phyloP scores from a whole-genome alignment of 2,888 invertebrate genomes.

The Nymphalis polychloros region DNA sequence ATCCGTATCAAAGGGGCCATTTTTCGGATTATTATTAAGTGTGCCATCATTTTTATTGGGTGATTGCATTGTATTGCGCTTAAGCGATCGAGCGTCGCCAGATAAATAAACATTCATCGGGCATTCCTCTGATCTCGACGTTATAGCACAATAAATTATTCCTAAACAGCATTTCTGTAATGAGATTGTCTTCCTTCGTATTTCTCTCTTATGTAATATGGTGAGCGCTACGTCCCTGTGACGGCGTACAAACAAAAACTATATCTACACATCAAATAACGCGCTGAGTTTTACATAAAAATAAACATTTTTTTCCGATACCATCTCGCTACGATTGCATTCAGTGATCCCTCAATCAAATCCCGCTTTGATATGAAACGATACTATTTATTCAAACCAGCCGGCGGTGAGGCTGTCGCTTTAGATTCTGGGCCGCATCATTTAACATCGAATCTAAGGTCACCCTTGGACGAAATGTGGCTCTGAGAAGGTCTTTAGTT shows the following conservation, averaged over 20 bases:
- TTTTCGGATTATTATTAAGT: conserved; percentile 71
- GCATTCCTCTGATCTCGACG: conserved; percentile 10
- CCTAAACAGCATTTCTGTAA: conserved; percentile 19
- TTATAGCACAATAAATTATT: conserved; percentile 10
- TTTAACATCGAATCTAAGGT: conserved; percentile 28
- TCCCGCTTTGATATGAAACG: conserved; percentile 35
- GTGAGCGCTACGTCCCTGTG: not conserved
- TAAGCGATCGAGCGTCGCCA: conserved; percentile 40
- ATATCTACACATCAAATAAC: conserved; percentile 24
- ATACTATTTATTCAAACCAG: conserved; percentile 32
- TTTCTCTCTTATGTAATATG: conserved; percentile 9
- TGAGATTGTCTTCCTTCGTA: conserved; percentile 23
- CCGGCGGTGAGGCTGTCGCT: conserved; percentile 10
- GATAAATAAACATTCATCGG: conserved; percentile 32
- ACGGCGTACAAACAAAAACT: conserved; percentile 26
- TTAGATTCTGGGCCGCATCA: conserved; percentile 21
- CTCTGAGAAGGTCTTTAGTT: not conserved
- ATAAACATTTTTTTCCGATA: conserved; percentile 39
- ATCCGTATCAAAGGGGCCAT: conserved; percentile 66
- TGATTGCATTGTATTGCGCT: conserved; percentile 47
- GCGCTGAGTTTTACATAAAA: conserved; percentile 34
- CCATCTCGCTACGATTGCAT: conserved; percentile 37
- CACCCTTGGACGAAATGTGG: conserved; percentile 14
- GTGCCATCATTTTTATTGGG: conserved; percentile 65
- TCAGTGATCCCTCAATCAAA: conserved; percentile 40